Conservation (phyloP, 2,888 invertebrate genomes). For the Neoaliturus tenellus region DNA sequence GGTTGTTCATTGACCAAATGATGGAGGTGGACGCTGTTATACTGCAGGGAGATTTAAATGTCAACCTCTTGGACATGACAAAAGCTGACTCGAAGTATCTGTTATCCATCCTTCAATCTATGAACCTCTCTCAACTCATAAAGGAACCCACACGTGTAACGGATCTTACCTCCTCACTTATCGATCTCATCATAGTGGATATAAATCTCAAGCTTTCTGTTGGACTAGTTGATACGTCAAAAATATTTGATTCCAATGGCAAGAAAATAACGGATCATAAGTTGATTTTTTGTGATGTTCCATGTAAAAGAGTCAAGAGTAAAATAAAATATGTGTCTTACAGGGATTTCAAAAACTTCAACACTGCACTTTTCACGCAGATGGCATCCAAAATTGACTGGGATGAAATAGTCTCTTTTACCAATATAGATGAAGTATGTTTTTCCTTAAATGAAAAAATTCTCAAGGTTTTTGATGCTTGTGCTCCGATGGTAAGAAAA, state of each 20-base stretch:
- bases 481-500: neutral
- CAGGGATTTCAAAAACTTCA: neutral
- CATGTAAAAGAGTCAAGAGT: neutral
- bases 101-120: neutral
- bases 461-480: neutral
- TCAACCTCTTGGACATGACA: neutral
- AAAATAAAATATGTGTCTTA: neutral
- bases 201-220: neutral
- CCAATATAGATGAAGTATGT: neutral
- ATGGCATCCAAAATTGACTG: neutral
- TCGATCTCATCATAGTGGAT: neutral
- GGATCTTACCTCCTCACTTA: neutral
- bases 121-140: neutral
- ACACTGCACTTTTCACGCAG: neutral
- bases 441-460: neutral
- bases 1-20: neutral
- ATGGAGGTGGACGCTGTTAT: slow-evolving; percentile 2
- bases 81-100: neutral
- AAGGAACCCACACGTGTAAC: neutral
- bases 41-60: neutral
- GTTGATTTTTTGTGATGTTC: neutral
- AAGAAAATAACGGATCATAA: neutral
- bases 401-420: neutral
- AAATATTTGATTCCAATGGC: neutral
- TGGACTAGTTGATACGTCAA: neutral